A percentile compares a stretch with the other conserved stretches of the same genome.
These are phyloP conservation scores for Melanotaenia boesemani DNA, from an alignment of 2,797 vertebrate genomes.

Conservation along the genomic window DNA sequence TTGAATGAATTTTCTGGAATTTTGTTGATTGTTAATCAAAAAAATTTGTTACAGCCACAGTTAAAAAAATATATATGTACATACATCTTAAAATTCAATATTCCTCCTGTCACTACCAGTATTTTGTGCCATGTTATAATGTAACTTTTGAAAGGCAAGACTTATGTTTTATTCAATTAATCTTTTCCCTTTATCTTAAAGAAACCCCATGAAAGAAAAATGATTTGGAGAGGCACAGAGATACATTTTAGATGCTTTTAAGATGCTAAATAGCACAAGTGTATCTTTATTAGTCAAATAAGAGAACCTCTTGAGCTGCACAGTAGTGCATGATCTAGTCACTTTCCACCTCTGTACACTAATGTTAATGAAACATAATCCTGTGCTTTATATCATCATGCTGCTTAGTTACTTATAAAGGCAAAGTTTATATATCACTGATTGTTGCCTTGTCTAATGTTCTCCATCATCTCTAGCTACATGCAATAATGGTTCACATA, in stretches of 20 bases:
- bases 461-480: constrained; percentile 46
- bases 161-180: neutral
- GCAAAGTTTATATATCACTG: constrained; percentile 49
- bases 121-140: neutral
- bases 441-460: constrained; percentile 39
- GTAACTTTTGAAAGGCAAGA: neutral
- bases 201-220: neutral
- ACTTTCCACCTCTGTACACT: constrained; percentile 46
- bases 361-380: constrained; percentile 10
- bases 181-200: neutral
- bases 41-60: neutral
- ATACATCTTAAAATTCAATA: too few relatives aligned
- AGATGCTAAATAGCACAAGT: neutral
- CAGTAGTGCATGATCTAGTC: constrained; percentile 19
- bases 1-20: neutral
- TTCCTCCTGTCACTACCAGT: neutral
- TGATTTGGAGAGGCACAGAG: neutral
- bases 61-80: too few relatives aligned
- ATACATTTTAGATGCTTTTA: neutral
- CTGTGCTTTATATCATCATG: constrained; percentile 54
- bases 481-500: constrained; percentile 55
- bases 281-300: neutral
- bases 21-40: neutral
- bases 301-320: constrained; percentile 2
- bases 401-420: constrained; percentile 29